These are phyloP conservation scores for Hylaea fasciaria DNA, from an alignment of 2,888 invertebrate species.

Conservation along the genomic window DNA sequence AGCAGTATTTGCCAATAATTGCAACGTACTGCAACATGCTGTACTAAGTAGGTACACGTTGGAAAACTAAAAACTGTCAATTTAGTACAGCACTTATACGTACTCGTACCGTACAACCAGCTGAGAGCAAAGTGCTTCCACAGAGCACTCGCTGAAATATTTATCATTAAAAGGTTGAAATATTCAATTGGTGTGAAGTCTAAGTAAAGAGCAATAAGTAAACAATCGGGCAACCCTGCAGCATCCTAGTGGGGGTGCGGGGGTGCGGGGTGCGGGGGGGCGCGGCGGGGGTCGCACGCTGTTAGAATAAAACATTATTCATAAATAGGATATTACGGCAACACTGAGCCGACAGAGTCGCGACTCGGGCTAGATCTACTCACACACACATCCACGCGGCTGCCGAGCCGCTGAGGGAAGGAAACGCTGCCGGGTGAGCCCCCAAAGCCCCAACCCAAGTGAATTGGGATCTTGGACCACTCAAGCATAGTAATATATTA, in stretches of 20 bases:
- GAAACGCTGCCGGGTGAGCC: not conserved
- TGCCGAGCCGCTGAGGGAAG: not conserved
- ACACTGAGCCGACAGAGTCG: conserved; percentile 1
- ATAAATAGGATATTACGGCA: conserved; percentile 81
- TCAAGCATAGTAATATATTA: no score
- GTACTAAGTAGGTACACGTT: no score
- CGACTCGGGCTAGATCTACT: not conserved
- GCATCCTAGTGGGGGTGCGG: conserved; percentile 29
- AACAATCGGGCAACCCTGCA: conserved; percentile 54
- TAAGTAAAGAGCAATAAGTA: conserved; percentile 11
- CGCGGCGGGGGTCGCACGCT: conserved; percentile 72
- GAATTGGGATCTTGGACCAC: no score
- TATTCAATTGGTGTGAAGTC: not conserved
- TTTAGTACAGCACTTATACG: no score
- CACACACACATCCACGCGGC: conserved; percentile 2
- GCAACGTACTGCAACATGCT: no score
- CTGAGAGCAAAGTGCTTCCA: no score
- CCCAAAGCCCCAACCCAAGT: not conserved
- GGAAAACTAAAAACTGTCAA: no score
- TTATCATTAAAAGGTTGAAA: no score
- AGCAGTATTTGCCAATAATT: no score
- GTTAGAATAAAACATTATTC: conserved; percentile 85
- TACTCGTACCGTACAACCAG: no score
- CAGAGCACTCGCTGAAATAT: no score
- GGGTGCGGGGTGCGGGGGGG: conserved; percentile 34